These are phyloP conservation scores for Agrilus planipennis DNA, from an alignment of 1,140 invertebrate species.

Conservation along the genomic window DNA sequence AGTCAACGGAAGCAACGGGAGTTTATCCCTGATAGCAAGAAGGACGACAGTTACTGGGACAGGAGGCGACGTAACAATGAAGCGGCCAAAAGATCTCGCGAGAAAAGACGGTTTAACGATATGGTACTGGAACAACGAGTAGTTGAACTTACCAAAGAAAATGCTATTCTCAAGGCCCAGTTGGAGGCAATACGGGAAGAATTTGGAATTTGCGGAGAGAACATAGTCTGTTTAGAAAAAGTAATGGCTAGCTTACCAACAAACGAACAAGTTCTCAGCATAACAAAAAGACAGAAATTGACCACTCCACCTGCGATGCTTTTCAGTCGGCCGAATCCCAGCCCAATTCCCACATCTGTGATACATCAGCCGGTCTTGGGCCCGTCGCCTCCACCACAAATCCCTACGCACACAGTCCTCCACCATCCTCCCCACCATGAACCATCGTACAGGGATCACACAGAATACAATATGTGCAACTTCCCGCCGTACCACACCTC, in stretches of 20 bases:
- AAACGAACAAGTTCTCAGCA: conserved; percentile 68
- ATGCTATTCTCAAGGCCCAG: conserved; percentile 85
- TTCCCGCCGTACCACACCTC: conserved; percentile 21
- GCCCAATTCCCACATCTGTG: conserved; percentile 53
- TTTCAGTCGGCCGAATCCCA: conserved; percentile 45
- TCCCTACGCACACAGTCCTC: conserved; percentile 18
- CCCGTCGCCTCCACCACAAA: conserved; percentile 35
- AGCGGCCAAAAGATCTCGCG: conserved; percentile 86
- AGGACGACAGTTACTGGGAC: conserved; percentile 97
- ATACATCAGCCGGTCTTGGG: conserved; percentile 47
- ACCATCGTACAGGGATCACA: conserved; percentile 28
- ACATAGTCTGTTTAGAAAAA: conserved; percentile 74
- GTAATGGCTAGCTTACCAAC: conserved; percentile 71
- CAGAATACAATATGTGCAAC: conserved; percentile 25
- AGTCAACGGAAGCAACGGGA: conserved; percentile 86
- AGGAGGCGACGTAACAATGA: conserved; percentile 89
- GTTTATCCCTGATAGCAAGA: conserved; percentile 94
- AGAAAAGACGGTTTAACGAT: conserved; percentile 92
- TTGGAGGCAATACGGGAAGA: conserved; percentile 87
- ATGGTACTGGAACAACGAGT: conserved; percentile 92
- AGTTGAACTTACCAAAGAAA: conserved; percentile 88
- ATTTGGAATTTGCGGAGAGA: conserved; percentile 80
- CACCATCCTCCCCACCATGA: conserved; percentile 30
- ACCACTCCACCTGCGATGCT: conserved; percentile 30
- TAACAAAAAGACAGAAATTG: conserved; percentile 69